Base-by-base conservation (phyloP, 2,797 vertebrate genomes). In the Sebastolobus altivelis region DNA sequence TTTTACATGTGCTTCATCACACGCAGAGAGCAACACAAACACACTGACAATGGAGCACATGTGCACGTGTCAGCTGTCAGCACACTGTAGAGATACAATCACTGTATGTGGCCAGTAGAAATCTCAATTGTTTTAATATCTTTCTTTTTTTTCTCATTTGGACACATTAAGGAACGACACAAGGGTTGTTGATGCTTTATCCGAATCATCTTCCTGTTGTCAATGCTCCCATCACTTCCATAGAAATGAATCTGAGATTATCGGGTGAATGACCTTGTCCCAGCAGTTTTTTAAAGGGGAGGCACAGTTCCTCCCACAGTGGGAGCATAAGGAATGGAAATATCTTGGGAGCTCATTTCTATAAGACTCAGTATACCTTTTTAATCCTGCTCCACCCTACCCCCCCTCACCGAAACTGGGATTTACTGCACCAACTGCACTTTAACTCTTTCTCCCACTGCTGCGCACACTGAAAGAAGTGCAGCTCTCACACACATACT, bases 341-440 rank as follows among this genome's bases (percentile, higher is more conserved):
- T 85, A 88, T 81, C 62, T 83, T 29, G 6, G 67, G 52, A 78
- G 78, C 82, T 77, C 58, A 86, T 83, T 87, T 84, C 80, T 86
- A 73, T 88, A 89, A 79, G 75, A 79, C 82, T 72, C 63, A 46
- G 65, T 87, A 76, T 89, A 90, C 78, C 65, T 88, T 88, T 88
- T 84, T 89, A 91, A 90, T 91, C 84, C 81, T 79, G 73, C 81
- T 75, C 65, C 75, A 75, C 46, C 55, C 65, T n/a, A 58, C 71
- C 77, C 72, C 31, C 54, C 83, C 88, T 67, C 52, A 77, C 85
- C 77, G 78, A 89, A 87, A 88, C 65, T 79, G 72, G 72, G 70
- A 83, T 83, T 90, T 88, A 89, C 85, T 89, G 89, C 87, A 90
- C 67, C 86, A 68, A 55, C 79, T 81, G 65, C 82, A 77, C 67